Evolutionary conservation across 2,113 vertebrate genomes (phyloP).

Genomic region (Centropus bengalensis): DNA sequence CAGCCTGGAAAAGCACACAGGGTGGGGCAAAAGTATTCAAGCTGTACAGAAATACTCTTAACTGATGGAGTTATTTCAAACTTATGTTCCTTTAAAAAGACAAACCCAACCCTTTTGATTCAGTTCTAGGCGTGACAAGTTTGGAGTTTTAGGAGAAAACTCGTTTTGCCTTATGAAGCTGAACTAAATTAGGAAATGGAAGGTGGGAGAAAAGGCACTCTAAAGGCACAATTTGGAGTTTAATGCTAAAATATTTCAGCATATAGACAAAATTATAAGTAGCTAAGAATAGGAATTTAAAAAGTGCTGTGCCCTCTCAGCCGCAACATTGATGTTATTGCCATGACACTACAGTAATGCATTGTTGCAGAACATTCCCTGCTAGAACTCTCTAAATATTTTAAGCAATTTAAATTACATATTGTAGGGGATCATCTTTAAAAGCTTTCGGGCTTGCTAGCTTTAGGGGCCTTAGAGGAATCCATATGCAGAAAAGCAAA

Average conservation of each 20-base stretch:
- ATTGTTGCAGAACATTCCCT: constrained; percentile 46
- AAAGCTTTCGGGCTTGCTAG: not conserved
- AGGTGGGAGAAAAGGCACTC: not conserved
- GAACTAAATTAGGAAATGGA: not conserved
- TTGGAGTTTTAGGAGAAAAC: not conserved
- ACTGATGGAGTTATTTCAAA: not conserved
- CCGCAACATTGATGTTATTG: not conserved
- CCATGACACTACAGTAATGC: constrained; percentile 18
- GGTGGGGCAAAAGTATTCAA: not conserved
- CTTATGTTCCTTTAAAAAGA: not conserved
- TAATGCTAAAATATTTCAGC: not conserved
- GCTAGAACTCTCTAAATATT: constrained; percentile 62
- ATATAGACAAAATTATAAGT: not conserved
- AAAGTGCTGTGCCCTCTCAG: not conserved
- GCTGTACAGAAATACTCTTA: not conserved
- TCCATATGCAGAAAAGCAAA: constrained; percentile 22
- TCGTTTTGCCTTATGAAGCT: not conserved
- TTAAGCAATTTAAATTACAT: constrained; percentile 53
- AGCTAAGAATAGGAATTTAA: constrained; percentile 11
- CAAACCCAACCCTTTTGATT: not conserved
- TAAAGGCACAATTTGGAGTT: not conserved
- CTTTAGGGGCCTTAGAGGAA: constrained; percentile 10
- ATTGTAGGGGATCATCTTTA: constrained; percentile 1
- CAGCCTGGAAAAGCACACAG: not conserved
- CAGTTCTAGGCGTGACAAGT: not conserved